Evolutionary conservation across 2,797 vertebrate genomes (phyloP).

Genomic region (Lates japonicus): DNA sequence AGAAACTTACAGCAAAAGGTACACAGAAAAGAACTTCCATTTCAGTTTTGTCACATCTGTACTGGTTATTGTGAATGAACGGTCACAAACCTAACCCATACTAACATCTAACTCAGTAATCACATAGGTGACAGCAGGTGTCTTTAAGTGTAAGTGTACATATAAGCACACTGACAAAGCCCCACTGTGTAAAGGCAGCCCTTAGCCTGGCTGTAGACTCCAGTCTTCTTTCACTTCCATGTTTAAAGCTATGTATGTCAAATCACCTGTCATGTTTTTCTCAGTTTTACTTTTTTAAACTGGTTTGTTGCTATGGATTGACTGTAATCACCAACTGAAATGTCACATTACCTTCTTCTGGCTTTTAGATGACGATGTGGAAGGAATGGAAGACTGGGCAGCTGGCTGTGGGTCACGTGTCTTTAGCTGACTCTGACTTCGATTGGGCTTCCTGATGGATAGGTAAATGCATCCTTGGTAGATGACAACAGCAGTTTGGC

Average conservation of each 20-base stretch:
- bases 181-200: too few species aligned
- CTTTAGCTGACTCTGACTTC: neutral
- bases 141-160: too few species aligned
- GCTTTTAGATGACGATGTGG: slow-evolving; percentile 8
- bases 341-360: slow-evolving; percentile 42
- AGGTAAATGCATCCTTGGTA: slow-evolving; percentile 65
- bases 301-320: neutral
- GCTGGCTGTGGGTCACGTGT: neutral
- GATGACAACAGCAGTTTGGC: slow-evolving; percentile 58
- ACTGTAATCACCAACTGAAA: neutral
- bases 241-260: too few species aligned
- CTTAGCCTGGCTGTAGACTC: too few species aligned
- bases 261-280: too few species aligned
- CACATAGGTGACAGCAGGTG: too few species aligned
- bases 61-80: too few species aligned
- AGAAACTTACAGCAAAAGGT: neutral
- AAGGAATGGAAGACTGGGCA: neutral
- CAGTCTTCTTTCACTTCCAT: too few species aligned
- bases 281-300: neutral
- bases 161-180: too few species aligned
- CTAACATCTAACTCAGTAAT: too few species aligned
- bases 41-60: too few species aligned
- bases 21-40: neutral
- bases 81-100: too few species aligned
- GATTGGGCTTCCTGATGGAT: slow-evolving; percentile 53